Base-by-base conservation (phyloP, 2,797 vertebrate species). In the Salarias fasciatus region DNA sequence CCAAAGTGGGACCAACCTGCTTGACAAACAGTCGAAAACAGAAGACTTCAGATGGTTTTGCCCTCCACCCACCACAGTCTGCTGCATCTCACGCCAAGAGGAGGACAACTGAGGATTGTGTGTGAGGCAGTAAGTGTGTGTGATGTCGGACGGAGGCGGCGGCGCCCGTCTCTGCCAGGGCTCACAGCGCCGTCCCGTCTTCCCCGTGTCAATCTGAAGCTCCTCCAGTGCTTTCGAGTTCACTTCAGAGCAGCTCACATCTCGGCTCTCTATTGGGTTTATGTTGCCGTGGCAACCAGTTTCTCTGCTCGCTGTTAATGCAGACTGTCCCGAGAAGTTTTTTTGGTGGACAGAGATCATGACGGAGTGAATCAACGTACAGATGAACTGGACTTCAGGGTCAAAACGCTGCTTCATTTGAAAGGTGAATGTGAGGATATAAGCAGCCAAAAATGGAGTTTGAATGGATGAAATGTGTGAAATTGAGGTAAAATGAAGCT, bases 131-230 rank as follows among this genome's bases (percentile, higher is more conserved):
- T 24, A 24, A 24, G 18, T 2, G 18, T 24, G 18, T 82, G 86
- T 75, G 80, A 81, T 79, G 79, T 72, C 64, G 69, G 80, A 65
- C 47, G 0, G 60, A 54, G 66, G 55, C 67, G 55, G 71, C 53
- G 63, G 59, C 43, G 31, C 54, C 18, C 59, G 13, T 24, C 18
- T 24, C 44, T 44, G 74, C 66, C 75, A 58, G 68, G 3, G 45
- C 49, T 42, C 60, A 72, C 69, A 69, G 71, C 48, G 53, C 56
- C 63, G 72, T 73, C 61, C 68, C 3, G 29, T 60, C 53, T 42
- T 40, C 42, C 18, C 18, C n/a, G n/a, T n/a, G 18, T 24, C 2
- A 2, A 2, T 24, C 18, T 24, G 18, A 24, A 18, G 18, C 18
- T 24, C 18, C 18, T 2, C 3, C 18, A 24, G 18, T 2, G 24